Percentiles rank a stretch among this genome's conserved stretches.
phyloP scores from a whole-genome alignment of 2,888 invertebrate species.

The Thecocarcelia acutangulata region DNA sequence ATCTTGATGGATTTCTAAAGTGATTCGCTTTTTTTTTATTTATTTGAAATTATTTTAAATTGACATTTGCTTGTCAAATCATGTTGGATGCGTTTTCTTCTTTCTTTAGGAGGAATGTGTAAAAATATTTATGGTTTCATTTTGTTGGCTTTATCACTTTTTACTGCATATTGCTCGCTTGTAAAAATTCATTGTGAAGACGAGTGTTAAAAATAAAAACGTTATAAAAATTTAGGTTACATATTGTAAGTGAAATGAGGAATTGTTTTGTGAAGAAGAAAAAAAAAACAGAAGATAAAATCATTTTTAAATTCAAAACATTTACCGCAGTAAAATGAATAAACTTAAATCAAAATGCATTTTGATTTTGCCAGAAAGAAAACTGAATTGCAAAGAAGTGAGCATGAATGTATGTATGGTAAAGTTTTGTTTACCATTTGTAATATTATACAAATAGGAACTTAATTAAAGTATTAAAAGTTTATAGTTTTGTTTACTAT shows the following conservation, averaged over 20 bases:
- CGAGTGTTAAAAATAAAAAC: constrained; percentile 25
- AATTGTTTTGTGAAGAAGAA: constrained; percentile 47
- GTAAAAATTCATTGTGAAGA: constrained; percentile 39
- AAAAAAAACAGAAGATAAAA: constrained; percentile 27
- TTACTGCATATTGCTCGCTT: constrained; percentile 36
- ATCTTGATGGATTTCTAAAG: constrained; percentile 33
- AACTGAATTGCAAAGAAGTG: not conserved
- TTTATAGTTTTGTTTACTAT: not conserved
- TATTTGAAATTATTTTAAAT: constrained; percentile 51
- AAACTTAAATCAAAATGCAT: constrained; percentile 32
- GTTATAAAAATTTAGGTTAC: constrained; percentile 59
- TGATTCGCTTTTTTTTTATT: constrained; percentile 35
- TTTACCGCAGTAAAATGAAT: constrained; percentile 13
- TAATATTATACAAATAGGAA: constrained; percentile 27
- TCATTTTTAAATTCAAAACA: constrained; percentile 42
- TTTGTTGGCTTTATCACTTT: constrained; percentile 41
- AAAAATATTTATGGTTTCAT: constrained; percentile 68
- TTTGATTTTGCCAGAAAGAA: not conserved
- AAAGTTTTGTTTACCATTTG: not conserved
- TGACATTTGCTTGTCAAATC: constrained; percentile 53
- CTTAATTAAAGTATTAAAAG: constrained; percentile 26
- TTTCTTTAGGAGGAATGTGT: constrained; percentile 44
- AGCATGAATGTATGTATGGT: not conserved
- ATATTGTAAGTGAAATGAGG: constrained; percentile 61
- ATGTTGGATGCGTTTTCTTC: constrained; percentile 8